Conservation (phyloP, 2,888 invertebrate genomes). For the Crioceris asparagi region DNA sequence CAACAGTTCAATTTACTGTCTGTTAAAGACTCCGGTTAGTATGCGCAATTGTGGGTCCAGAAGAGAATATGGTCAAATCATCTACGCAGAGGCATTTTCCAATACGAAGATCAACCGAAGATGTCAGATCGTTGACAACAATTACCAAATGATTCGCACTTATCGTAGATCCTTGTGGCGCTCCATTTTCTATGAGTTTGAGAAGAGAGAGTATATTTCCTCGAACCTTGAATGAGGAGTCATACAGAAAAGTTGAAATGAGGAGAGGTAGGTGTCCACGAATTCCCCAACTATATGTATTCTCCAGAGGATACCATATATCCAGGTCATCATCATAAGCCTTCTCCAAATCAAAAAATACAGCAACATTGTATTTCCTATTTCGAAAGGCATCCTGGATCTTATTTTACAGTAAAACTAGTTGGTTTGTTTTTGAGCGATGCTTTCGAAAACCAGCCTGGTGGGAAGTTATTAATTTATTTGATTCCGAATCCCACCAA, state of each 20-base stretch:
- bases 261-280: slow-evolving; percentile 11
- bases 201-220: slow-evolving; percentile 3
- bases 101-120: neutral
- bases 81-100: slow-evolving; percentile 8
- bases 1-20: neutral
- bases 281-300: slow-evolving; percentile 12
- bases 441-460: slow-evolving; percentile 6
- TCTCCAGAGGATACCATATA: slow-evolving; percentile 11
- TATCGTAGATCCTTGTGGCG: slow-evolving; percentile 15
- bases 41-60: neutral
- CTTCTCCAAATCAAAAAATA: slow-evolving; percentile 7
- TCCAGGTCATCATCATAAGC: slow-evolving; percentile 10
- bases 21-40: neutral
- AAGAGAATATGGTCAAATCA: slow-evolving; percentile 4
- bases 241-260: slow-evolving; percentile 4
- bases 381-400: slow-evolving; percentile 4
- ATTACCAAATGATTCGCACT: slow-evolving; percentile 12
- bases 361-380: slow-evolving; percentile 4
- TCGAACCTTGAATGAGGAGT: slow-evolving; percentile 1
- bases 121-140: slow-evolving; percentile 10
- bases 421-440: slow-evolving; percentile 2
- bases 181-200: slow-evolving; percentile 10
- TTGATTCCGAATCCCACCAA: slow-evolving; percentile 5
- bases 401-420: slow-evolving; percentile 2
- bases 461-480: neutral